These are phyloP conservation scores for Myotis pilosus DNA, from an alignment of 2,797 vertebrate genomes.

Conservation along the genomic window DNA sequence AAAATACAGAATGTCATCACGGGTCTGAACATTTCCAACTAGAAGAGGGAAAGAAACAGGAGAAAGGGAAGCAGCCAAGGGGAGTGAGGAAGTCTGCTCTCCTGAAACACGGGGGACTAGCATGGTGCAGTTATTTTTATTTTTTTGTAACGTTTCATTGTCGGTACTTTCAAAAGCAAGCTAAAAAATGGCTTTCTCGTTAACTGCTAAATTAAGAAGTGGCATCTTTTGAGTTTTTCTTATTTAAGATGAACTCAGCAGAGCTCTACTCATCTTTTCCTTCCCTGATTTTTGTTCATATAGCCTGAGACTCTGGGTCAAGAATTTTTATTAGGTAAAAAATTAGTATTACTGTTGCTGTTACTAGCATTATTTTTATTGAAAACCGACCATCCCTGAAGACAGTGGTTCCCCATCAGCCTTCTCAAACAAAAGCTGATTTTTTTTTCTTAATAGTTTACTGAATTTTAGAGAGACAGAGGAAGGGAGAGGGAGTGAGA, in stretches of 20 bases:
- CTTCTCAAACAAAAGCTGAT: neutral
- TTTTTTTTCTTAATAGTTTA: neutral
- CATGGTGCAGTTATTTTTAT: neutral
- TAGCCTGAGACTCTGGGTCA: neutral
- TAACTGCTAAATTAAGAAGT: neutral
- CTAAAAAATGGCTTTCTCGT: neutral
- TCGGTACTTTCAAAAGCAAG: neutral
- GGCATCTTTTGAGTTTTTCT: neutral
- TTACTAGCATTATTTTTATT: neutral
- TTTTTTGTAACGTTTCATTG: neutral
- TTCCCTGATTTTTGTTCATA: neutral
- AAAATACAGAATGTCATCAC: conserved; percentile 49
- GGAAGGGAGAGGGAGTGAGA: too few relatives aligned
- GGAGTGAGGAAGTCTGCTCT: neutral
- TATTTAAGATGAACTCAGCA: conserved; percentile 5
- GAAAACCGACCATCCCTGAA: neutral
- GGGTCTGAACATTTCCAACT: conserved; percentile 47
- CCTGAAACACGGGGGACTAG: neutral
- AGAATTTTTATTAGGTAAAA: neutral
- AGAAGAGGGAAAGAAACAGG: conserved; percentile 52
- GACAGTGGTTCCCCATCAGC: neutral
- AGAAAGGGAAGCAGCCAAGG: conserved; percentile 27
- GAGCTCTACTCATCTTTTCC: neutral
- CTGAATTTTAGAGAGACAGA: too few relatives aligned
- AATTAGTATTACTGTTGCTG: neutral